Percentiles rank a stretch among this genome's conserved stretches.
phyloP scores from a whole-genome alignment of 2,888 invertebrate genomes.

The Dastarcus helophoroides region DNA sequence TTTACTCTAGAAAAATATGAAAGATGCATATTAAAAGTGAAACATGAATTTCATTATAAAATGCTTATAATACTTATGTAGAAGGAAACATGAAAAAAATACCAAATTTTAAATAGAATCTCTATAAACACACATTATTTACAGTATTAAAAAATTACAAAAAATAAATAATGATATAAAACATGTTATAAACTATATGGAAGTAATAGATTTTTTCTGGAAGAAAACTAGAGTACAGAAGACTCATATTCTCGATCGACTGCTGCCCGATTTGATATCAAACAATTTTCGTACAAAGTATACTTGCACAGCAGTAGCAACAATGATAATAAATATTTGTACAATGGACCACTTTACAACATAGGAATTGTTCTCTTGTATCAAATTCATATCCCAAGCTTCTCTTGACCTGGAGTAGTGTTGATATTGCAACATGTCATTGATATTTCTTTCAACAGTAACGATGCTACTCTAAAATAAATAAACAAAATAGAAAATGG shows the following conservation, averaged over 20 bases:
- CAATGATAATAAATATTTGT: conserved; percentile 72
- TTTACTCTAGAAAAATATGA: too few species aligned
- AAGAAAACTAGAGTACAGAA: conserved; percentile 3
- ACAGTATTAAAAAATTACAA: too few species aligned
- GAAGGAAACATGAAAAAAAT: too few species aligned
- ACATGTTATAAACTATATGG: too few species aligned
- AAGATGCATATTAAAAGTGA: too few species aligned
- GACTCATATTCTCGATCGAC: conserved; percentile 44
- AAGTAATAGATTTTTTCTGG: too few species aligned
- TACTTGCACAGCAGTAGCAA: conserved; percentile 70
- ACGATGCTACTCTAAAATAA: conserved; percentile 55
- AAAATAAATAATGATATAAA: too few species aligned
- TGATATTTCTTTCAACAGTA: conserved; percentile 72
- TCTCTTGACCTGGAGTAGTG: conserved; percentile 71
- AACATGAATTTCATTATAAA: too few species aligned
- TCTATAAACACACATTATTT: too few species aligned
- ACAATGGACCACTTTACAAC: conserved; percentile 82
- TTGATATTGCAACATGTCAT: conserved; percentile 74
- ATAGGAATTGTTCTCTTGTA: conserved; percentile 72
- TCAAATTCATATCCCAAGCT: conserved; percentile 68
- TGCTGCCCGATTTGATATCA: conserved; percentile 53
- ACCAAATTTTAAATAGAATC: too few species aligned
- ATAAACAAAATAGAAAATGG: conserved; percentile 9
- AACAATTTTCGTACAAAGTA: conserved; percentile 85
- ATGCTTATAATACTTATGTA: too few species aligned